Evolutionary conservation across 2,797 vertebrate species (phyloP).

Genomic region (Selene dorsalis): DNA sequence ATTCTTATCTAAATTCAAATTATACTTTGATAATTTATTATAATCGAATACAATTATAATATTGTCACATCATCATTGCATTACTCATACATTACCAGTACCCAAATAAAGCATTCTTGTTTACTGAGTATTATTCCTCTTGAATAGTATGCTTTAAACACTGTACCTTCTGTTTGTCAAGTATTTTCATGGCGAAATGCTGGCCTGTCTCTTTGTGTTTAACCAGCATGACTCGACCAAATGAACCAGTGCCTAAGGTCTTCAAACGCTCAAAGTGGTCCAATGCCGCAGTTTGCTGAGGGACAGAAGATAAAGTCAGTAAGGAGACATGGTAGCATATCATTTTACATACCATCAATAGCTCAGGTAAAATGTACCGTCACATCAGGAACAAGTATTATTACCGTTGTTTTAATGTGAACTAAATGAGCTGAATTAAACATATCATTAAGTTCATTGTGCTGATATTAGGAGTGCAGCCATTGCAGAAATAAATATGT

Average conservation of each 20-base stretch:
- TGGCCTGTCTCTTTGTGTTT: constrained; percentile 91
- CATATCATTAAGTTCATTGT: neutral
- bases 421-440: neutral
- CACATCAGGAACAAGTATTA: constrained; percentile 3
- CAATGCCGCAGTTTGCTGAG: constrained; percentile 91
- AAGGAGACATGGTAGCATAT: neutral
- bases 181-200: constrained; percentile 96
- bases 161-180: constrained; percentile 96
- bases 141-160: neutral
- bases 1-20: no score
- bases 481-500: neutral
- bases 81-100: no score
- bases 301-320: constrained; percentile 1
- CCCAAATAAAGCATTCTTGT: neutral
- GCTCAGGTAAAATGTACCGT: neutral
- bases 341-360: neutral
- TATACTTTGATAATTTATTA: no score
- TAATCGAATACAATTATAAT: neutral
- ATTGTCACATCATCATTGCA: neutral
- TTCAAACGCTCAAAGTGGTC: constrained; percentile 95
- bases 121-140: neutral
- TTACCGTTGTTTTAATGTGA: neutral
- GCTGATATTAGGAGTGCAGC: neutral
- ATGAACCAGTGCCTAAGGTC: constrained; percentile 95
- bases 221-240: constrained; percentile 95